Evolutionary conservation across 1,140 invertebrate species (phyloP).

Genomic region (Drosophila orosa): DNA sequence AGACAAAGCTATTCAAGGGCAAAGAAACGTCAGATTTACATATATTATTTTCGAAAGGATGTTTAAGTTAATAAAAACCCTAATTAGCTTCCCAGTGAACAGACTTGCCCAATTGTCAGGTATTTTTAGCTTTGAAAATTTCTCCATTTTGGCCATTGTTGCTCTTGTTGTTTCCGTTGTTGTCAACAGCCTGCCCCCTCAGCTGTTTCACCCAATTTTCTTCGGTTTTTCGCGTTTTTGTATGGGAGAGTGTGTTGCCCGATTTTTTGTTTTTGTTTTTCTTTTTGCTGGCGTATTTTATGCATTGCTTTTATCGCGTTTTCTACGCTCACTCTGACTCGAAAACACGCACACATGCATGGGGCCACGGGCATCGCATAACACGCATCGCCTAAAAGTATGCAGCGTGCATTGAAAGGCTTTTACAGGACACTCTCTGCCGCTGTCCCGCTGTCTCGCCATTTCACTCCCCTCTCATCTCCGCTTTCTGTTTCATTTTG

Average conservation of each 20-base stretch:
- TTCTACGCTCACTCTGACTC: constrained; percentile 60
- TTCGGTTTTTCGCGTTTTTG: constrained; percentile 23
- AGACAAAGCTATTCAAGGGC: not conserved
- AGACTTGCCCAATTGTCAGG: not conserved
- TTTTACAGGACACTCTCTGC: constrained; percentile 72
- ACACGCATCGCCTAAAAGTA: constrained; percentile 73
- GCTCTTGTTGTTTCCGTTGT: constrained; percentile 8
- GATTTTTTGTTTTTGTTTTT: not conserved
- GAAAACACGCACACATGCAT: constrained; percentile 12
- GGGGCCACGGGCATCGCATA: constrained; percentile 44
- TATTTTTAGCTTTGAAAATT: constrained; percentile 20
- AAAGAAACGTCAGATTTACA: too few species aligned
- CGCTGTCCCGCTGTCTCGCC: constrained; percentile 4
- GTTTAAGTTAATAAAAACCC: not conserved
- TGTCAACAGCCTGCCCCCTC: not conserved
- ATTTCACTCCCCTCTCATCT: constrained; percentile 1
- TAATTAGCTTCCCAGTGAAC: not conserved
- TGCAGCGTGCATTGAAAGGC: constrained; percentile 76
- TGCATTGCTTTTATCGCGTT: constrained; percentile 81
- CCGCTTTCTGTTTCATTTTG: constrained; percentile 53
- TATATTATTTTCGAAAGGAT: too few species aligned
- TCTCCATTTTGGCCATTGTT: constrained; percentile 10
- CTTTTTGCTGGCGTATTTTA: constrained; percentile 58
- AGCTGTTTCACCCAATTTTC: constrained; percentile 34
- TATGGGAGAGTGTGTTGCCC: constrained; percentile 1